phyloP scores from a whole-genome alignment of 1,140 invertebrate species.

The Drosophila simulans region DNA sequence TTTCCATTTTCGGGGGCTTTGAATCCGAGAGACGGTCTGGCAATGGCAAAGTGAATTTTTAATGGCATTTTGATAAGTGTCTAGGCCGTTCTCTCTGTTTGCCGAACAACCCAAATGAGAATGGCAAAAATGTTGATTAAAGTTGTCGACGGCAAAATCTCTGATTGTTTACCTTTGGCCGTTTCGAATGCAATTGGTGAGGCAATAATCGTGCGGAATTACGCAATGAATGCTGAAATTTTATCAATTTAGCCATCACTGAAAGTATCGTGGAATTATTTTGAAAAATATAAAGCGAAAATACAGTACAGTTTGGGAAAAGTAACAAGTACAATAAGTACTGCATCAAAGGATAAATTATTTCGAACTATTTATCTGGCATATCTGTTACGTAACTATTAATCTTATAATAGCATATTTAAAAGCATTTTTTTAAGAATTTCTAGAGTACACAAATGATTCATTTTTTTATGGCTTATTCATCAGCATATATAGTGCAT shows the following conservation, averaged over 20 bases:
- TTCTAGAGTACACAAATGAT: no score
- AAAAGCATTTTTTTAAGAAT: background rate
- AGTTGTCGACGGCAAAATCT: slow-evolving; percentile 12
- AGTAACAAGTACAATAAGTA: background rate
- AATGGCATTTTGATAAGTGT: slow-evolving; percentile 75
- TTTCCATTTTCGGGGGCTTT: slow-evolving; percentile 11
- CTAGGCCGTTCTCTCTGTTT: slow-evolving; percentile 34
- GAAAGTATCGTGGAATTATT: background rate
- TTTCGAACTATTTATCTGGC: no score
- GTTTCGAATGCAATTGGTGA: slow-evolving; percentile 4
- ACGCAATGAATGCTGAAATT: slow-evolving; percentile 4
- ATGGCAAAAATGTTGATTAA: slow-evolving; percentile 32
- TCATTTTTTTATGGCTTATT: slow-evolving; percentile 1
- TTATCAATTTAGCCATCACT: background rate
- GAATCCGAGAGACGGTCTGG: slow-evolving; percentile 6
- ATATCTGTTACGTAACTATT: no score
- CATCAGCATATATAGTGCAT: background rate
- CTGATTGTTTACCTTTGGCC: slow-evolving; percentile 14
- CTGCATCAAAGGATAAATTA: no score
- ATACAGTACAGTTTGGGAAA: background rate
- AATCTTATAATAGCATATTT: no score
- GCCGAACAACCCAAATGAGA: slow-evolving; percentile 7
- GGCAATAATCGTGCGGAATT: slow-evolving; percentile 1
- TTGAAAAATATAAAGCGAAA: background rate
- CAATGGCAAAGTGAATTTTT: slow-evolving; percentile 70